phyloP scores from a whole-genome alignment of 2,797 vertebrate species.

The Melopsittacus undulatus region DNA sequence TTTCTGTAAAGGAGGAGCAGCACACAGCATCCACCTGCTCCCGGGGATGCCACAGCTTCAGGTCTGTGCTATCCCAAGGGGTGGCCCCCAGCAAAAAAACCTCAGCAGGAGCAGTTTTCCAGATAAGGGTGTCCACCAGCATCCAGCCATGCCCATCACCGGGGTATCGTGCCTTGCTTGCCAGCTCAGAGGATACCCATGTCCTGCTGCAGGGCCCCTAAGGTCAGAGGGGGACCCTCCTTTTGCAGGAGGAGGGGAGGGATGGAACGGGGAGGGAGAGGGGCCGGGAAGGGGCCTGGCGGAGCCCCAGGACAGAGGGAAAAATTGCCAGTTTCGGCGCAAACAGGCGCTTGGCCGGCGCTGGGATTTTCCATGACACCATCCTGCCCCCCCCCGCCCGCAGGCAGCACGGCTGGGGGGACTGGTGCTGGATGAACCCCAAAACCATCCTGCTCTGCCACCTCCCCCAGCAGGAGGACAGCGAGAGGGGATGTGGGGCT shows the following conservation, averaged over 20 bases:
- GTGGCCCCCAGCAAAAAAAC: background rate
- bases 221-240: background rate
- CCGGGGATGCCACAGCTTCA: background rate
- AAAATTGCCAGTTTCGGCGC: conserved; percentile 47
- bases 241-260: background rate
- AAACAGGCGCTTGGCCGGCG: conserved; percentile 76
- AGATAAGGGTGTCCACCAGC: too few relatives aligned
- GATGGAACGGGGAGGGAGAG: background rate
- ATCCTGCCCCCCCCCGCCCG: conserved; percentile 1
- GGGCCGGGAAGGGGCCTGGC: conserved; percentile 59
- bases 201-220: background rate
- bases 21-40: background rate
- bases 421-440: background rate
- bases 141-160: background rate
- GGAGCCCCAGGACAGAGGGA: conserved; percentile 60
- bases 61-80: background rate
- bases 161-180: background rate
- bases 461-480: background rate
- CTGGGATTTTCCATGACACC: conserved; percentile 79
- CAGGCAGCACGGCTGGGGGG: background rate
- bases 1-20: background rate
- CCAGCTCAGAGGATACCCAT: background rate
- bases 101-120: background rate
- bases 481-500: background rate
- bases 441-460: background rate